These are phyloP conservation scores for Urocolius indicus DNA, from an alignment of 2,113 vertebrate species.

Conservation along the genomic window DNA sequence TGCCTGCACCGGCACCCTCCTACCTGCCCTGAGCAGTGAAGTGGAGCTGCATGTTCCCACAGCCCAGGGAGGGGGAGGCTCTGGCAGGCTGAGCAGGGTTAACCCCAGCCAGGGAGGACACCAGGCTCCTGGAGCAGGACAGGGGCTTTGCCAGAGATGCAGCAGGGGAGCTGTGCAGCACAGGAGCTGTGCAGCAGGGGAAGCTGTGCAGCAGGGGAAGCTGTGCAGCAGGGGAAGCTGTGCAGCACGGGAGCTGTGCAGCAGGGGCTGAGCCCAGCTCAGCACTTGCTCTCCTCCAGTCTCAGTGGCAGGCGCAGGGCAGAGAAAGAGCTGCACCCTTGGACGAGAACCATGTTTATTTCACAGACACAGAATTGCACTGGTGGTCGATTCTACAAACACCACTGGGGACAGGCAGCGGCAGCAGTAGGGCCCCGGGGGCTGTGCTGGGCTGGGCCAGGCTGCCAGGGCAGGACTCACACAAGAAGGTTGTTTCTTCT, in stretches of 20 bases:
- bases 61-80: neutral
- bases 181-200: neutral
- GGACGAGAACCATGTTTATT: slow-evolving; percentile 78
- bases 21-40: neutral
- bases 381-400: slow-evolving; percentile 50
- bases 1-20: neutral
- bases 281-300: neutral
- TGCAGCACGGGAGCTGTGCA: neutral
- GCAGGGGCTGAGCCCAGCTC: neutral
- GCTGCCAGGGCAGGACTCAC: slow-evolving; percentile 39
- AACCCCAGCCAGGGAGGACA: neutral
- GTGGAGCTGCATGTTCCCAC: neutral
- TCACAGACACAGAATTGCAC: slow-evolving; percentile 75
- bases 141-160: neutral
- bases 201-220: neutral
- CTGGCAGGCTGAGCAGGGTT: neutral
- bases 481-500: slow-evolving; percentile 53
- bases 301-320: rapidly evolving
- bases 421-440: neutral
- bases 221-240: neutral
- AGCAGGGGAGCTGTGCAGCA: neutral
- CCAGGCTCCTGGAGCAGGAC: neutral
- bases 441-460: neutral
- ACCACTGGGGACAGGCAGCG: slow-evolving; percentile 1
- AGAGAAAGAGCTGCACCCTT: neutral